phyloP scores from a whole-genome alignment of 2,113 vertebrate species.

The Amia ocellicauda region DNA sequence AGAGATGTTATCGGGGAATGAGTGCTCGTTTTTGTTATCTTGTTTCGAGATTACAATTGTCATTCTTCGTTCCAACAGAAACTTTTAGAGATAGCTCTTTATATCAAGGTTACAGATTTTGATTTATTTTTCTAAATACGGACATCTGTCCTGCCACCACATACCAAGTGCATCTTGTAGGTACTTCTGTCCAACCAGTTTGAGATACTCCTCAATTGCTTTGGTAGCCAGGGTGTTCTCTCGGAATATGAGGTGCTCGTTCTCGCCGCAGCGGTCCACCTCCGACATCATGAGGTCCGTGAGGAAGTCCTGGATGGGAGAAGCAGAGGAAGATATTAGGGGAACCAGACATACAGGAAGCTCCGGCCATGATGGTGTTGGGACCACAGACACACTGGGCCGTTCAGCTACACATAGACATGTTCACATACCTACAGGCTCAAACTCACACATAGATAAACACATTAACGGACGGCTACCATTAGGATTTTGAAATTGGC shows the following conservation, averaged over 20 bases:
- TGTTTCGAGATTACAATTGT: conserved; percentile 8
- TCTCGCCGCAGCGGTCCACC: conserved; percentile 96
- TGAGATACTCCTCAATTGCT: conserved; percentile 98
- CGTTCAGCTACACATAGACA: not conserved
- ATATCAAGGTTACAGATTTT: not conserved
- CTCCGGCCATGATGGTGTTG: conserved; percentile 15
- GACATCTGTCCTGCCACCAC: conserved; percentile 31
- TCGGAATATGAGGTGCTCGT: conserved; percentile 97
- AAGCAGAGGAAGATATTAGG: not conserved
- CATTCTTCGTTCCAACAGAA: not conserved
- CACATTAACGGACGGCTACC: too few relatives aligned
- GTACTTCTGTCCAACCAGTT: conserved; percentile 98
- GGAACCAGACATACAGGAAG: too few relatives aligned
- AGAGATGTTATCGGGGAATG: conserved; percentile 12
- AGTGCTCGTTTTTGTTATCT: not conserved
- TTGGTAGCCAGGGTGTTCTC: conserved; percentile 97
- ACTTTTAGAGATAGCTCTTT: not conserved
- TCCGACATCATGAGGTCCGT: conserved; percentile 99
- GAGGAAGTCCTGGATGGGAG: conserved; percentile 88
- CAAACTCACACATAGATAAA: not conserved
- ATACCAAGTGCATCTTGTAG: conserved; percentile 94
- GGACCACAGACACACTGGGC: not conserved
- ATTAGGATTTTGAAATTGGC: too few relatives aligned
- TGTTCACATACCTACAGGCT: not conserved
- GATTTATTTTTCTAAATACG: too few relatives aligned